A percentile compares a stretch with the other conserved stretches of the same genome.
These are phyloP conservation scores for Muscicapa comitata DNA, from an alignment of 2,797 vertebrate genomes.

Conservation along the genomic window DNA sequence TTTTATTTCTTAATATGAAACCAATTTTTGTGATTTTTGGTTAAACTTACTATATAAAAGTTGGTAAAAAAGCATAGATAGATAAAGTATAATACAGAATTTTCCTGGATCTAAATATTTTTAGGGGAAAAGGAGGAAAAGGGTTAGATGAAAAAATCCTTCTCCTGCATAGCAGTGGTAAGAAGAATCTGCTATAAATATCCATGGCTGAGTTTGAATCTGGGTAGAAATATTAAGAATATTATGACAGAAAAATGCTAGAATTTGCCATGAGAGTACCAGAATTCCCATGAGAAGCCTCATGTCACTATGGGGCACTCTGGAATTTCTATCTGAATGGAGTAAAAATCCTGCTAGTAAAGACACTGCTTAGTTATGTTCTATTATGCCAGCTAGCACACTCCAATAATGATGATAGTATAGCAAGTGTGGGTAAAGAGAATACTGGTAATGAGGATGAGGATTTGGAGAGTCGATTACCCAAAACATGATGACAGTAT, in stretches of 20 bases:
- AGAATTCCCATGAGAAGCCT: not conserved
- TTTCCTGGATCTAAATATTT: not conserved
- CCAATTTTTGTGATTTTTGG: not conserved
- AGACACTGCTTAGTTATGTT: not conserved
- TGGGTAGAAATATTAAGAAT: not conserved
- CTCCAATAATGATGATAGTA: not conserved
- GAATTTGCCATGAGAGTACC: too few species aligned
- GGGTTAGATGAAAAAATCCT: accelerated
- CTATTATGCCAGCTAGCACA: not conserved
- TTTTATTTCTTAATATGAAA: not conserved
- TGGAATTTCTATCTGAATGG: not conserved
- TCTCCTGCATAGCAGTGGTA: not conserved
- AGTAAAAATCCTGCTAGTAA: not conserved
- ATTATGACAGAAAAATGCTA: not conserved
- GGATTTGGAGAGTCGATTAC: not conserved
- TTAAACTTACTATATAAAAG: not conserved
- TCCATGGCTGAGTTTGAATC: not conserved
- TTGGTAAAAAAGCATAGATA: not conserved
- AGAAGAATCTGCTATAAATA: not conserved
- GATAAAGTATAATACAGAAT: not conserved
- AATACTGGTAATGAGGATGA: not conserved
- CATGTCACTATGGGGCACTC: not conserved
- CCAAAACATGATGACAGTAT: not conserved
- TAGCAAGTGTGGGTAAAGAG: not conserved
- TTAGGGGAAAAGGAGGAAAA: not conserved